Base-by-base conservation (phyloP, 2,797 vertebrate species). In the Cyclura pinguis region DNA sequence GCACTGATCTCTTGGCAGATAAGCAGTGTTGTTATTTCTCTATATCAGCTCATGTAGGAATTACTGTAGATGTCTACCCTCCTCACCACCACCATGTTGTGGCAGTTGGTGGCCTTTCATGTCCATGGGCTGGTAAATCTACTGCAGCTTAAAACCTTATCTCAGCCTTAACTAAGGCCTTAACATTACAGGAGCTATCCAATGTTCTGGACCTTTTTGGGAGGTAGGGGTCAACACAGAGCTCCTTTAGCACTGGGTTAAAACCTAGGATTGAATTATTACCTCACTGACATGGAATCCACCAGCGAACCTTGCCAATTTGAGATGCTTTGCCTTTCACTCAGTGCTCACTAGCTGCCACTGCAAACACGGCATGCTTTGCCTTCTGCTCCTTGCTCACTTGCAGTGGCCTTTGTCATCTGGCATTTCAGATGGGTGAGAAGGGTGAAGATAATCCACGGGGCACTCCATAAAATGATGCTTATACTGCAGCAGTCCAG, bases 331-430 rank as follows among this genome's bases (percentile, higher is more conserved):
- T 74, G 42, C 52, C 69, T 74, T 52, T 73, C 22, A 74, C 47
- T 87, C 52, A 20, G 38, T 87, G 81, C 81, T 62, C 88, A 84
- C 3, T 16, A 78, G 38, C 78, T 69, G 29, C 67, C 67, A 69
- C 52, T 57, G 22, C 89, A 92, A 94, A 95, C 0, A 3, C 69
- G 76, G 80, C 92, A 83, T 69, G 91, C 92, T 0, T 47, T 57
- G 2, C 89, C 84, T 90, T 62, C 55, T 32, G 9, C 38, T 86
- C 52, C 16, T n/a, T 88, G 80, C 84, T 67, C 88, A 87, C 9
- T 13, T 50, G 38, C 78, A n/a, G 55, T 2, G 38, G 38, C 64
- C 35, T 42, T 62, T 74, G 55, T 64, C 47, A 84, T 76, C 38
- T 57, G 74, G 24, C 29, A 55, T 84, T 83, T 91, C 69, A 83